Evolutionary conservation across 2,797 vertebrate species (phyloP).

Genomic region (Amazona ochrocephala): DNA sequence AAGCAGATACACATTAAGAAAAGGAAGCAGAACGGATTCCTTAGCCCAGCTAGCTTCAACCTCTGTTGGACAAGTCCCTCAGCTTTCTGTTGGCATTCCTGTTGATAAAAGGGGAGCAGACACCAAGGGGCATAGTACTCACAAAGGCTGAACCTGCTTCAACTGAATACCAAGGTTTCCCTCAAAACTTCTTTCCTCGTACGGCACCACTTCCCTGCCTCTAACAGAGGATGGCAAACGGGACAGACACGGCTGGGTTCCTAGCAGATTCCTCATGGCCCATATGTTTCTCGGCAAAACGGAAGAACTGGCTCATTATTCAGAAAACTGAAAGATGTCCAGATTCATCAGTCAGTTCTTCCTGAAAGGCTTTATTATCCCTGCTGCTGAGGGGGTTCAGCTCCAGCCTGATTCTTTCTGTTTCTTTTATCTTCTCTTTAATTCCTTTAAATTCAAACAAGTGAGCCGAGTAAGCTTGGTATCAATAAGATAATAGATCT

Average conservation of each 20-base stretch:
- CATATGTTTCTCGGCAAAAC: conserved; percentile 53
- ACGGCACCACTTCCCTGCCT: neutral
- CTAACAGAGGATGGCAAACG: neutral
- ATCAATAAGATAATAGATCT: neutral
- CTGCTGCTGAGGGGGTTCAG: neutral
- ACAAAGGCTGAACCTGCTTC: neutral
- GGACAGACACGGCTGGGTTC: conserved; percentile 2
- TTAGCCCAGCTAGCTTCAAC: neutral
- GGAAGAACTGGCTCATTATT: conserved; percentile 50
- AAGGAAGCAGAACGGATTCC: neutral
- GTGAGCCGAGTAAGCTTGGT: neutral
- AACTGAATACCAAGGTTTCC: neutral
- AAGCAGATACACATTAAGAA: neutral
- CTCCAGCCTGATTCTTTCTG: neutral
- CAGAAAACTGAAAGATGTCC: conserved; percentile 45
- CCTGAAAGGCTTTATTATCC: conserved; percentile 23
- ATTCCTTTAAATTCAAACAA: neutral
- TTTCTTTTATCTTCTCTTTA: neutral
- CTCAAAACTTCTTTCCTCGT: neutral
- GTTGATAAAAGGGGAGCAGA: neutral
- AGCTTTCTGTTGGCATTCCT: neutral
- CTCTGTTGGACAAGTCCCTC: neutral
- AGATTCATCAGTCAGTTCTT: conserved; percentile 51
- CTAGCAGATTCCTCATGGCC: conserved; percentile 40
- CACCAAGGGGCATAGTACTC: neutral